These are phyloP conservation scores for Drosophila sucinea DNA, from an alignment of 1,140 invertebrate genomes.

Conservation along the genomic window DNA sequence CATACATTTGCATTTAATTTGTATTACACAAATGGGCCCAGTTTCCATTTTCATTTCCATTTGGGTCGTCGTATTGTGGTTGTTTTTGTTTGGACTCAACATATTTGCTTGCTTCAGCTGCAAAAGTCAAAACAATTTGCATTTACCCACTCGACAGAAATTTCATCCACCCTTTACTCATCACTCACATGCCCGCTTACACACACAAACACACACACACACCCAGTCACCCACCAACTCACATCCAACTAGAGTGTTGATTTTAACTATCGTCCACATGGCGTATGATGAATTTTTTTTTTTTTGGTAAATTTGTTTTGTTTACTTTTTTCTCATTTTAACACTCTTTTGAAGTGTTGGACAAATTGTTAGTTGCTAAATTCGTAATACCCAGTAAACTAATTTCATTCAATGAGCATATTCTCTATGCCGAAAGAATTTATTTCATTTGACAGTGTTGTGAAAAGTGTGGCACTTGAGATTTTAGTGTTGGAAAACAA, in stretches of 20 bases:
- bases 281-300: constrained; percentile 45
- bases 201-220: background rate
- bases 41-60: constrained; percentile 22
- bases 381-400: background rate
- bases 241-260: constrained; percentile 36
- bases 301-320: constrained; percentile 1
- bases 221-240: background rate
- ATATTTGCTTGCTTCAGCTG: constrained; percentile 53
- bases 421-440: background rate
- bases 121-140: constrained; percentile 48
- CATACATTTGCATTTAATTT: constrained; percentile 65
- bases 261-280: constrained; percentile 40
- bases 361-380: constrained; percentile 13
- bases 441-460: no score
- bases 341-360: constrained; percentile 5
- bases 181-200: background rate
- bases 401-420: constrained; percentile 3
- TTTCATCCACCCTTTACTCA: constrained; percentile 2
- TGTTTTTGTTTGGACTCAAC: constrained; percentile 42
- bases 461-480: no score
- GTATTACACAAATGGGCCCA: constrained; percentile 27
- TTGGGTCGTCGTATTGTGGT: constrained; percentile 21
- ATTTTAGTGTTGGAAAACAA: no score
- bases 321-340: constrained; percentile 1
- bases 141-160: constrained; percentile 28